These are phyloP conservation scores for Sinosuthora webbiana DNA, from an alignment of 2,113 vertebrate species.

Conservation along the genomic window DNA sequence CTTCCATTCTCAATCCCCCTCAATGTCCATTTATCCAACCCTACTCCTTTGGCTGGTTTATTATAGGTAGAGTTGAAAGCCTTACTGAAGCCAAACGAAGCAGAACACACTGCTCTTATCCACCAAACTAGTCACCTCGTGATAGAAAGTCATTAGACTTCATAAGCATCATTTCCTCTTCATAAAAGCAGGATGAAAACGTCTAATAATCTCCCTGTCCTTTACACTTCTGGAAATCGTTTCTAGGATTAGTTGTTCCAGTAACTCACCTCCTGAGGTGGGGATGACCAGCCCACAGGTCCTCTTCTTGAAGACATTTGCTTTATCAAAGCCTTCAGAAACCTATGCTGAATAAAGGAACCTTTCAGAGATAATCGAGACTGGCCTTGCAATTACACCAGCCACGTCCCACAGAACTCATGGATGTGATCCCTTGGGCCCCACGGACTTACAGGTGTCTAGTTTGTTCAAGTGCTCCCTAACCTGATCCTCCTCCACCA, in stretches of 20 bases:
- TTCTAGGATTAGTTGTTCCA: not conserved
- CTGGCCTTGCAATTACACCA: not conserved
- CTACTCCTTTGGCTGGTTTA: not conserved
- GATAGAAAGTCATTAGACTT: not conserved
- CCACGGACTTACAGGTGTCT: not conserved
- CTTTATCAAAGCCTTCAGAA: not conserved
- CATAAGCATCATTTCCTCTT: not conserved
- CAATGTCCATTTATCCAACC: not conserved
- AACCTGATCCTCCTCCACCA: not conserved
- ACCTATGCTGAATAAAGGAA: not conserved
- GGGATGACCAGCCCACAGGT: not conserved
- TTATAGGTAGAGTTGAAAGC: not conserved
- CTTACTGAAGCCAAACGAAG: not conserved
- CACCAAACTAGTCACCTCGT: not conserved
- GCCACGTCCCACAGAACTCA: not conserved
- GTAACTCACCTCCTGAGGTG: not conserved
- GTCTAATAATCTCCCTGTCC: not conserved
- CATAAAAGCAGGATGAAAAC: not conserved
- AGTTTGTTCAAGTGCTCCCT: not conserved
- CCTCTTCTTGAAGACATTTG: not conserved
- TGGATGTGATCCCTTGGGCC: rapidly evolving
- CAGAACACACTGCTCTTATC: not conserved
- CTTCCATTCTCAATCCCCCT: not conserved
- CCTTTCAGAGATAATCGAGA: not conserved
- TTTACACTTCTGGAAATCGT: not conserved